Evolutionary conservation across 2,888 invertebrate genomes (phyloP).

Genomic region (Lampropteryx suffumata): DNA sequence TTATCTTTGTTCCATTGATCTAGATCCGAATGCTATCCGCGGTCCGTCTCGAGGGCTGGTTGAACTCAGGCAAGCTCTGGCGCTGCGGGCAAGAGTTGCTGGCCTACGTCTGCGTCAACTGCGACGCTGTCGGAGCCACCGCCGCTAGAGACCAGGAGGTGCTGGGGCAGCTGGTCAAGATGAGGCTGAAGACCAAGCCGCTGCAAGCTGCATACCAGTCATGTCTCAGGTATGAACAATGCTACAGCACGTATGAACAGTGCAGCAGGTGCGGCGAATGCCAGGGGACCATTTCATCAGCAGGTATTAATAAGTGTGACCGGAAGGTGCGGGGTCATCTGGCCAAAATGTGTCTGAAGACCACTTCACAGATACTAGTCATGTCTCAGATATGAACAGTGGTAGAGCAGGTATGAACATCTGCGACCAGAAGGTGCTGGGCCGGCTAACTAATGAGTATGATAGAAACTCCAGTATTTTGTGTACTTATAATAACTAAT

Average conservation of each 20-base stretch:
- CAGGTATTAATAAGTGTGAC: no score
- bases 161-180: slow-evolving; percentile 92
- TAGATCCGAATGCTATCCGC: slow-evolving; percentile 90
- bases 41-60: slow-evolving; percentile 94
- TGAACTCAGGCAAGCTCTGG: slow-evolving; percentile 97
- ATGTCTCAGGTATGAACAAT: slow-evolving; percentile 82
- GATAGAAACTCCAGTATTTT: no score
- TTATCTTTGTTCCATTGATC: background rate
- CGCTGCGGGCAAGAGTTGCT: slow-evolving; percentile 95
- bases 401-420: background rate
- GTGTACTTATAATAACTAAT: no score
- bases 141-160: slow-evolving; percentile 88
- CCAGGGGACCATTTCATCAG: no score
- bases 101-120: slow-evolving; percentile 95
- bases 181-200: slow-evolving; percentile 96
- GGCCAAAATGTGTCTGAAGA: slow-evolving; percentile 95
- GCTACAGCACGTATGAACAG: background rate
- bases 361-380: slow-evolving; percentile 94
- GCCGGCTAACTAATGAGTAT: no score
- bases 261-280: no score
- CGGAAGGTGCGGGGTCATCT: slow-evolving; percentile 91
- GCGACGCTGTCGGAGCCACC: slow-evolving; percentile 84
- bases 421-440: no score
- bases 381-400: slow-evolving; percentile 82
- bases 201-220: slow-evolving; percentile 94